Evolutionary conservation across 2,888 invertebrate genomes (phyloP).

Genomic region (Rhagophthalmus giganteus): DNA sequence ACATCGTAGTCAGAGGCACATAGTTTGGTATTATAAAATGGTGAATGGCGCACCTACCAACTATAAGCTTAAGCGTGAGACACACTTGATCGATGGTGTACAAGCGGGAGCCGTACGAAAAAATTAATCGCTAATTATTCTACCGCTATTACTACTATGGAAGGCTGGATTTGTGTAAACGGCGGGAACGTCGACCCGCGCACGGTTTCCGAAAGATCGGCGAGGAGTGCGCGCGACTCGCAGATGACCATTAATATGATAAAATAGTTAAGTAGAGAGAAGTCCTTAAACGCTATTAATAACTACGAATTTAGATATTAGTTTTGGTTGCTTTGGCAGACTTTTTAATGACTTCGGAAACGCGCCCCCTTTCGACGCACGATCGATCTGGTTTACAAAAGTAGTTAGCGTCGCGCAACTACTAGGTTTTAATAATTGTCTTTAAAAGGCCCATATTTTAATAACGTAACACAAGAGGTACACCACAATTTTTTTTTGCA

Average conservation of each 20-base stretch:
- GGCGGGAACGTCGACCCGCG: constrained; percentile 10
- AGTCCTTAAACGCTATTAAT: too few relatives aligned
- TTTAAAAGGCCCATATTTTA: constrained; percentile 29
- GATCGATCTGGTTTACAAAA: too few relatives aligned
- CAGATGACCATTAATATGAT: too few relatives aligned
- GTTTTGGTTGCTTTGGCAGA: constrained; percentile 28
- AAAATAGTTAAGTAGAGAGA: too few relatives aligned
- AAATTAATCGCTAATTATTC: constrained; percentile 1
- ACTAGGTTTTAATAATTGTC: constrained; percentile 31
- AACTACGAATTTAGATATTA: constrained; percentile 24
- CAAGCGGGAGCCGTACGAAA: constrained; percentile 5
- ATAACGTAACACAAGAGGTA: constrained; percentile 26
- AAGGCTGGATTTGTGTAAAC: constrained; percentile 21
- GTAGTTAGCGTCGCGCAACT: too few relatives aligned
- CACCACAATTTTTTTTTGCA: constrained; percentile 26
- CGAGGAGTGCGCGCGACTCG: too few relatives aligned
- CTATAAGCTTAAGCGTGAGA: constrained; percentile 24
- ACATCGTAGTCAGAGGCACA: constrained; percentile 37
- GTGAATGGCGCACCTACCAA: constrained; percentile 29
- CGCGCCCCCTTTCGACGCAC: too few relatives aligned
- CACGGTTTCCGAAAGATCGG: too few relatives aligned
- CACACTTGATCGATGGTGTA: constrained; percentile 9
- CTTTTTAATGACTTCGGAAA: too few relatives aligned
- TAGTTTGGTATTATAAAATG: constrained; percentile 40
- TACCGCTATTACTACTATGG: constrained; percentile 15